Evolutionary conservation across 2,797 vertebrate species (phyloP).

Genomic region (Paedocypris micromegethes): DNA sequence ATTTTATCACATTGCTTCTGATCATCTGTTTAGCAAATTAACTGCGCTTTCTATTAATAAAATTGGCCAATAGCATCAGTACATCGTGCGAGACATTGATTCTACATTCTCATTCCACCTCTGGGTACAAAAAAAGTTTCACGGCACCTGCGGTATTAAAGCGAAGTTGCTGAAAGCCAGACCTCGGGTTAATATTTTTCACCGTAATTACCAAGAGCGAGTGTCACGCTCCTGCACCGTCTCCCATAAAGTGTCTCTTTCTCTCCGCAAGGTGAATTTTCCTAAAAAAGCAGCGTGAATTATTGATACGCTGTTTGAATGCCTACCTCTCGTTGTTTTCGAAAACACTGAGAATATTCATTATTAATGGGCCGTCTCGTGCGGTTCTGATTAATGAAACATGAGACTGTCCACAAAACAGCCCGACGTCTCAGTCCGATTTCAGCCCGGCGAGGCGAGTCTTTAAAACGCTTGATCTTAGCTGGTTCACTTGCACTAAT

Average conservation of each 20-base stretch:
- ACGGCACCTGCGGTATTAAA: constrained; percentile 10
- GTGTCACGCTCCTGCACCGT: background rate
- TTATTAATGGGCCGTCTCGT: constrained; percentile 40
- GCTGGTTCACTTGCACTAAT: background rate
- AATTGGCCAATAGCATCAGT: too few relatives aligned
- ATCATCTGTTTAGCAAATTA: too few relatives aligned
- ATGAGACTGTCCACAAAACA: constrained; percentile 46
- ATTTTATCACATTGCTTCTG: too few relatives aligned
- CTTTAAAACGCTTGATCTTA: constrained; percentile 9
- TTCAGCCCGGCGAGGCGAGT: constrained; percentile 20
- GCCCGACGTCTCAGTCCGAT: background rate
- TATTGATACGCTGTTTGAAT: constrained; percentile 50
- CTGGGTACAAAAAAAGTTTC: constrained; percentile 16
- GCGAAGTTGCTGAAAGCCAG: constrained; percentile 22
- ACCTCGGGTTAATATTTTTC: constrained; percentile 20
- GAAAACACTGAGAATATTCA: constrained; percentile 45
- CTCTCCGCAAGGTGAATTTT: constrained; percentile 19
- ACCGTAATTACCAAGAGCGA: constrained; percentile 27
- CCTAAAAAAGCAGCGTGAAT: constrained; percentile 45
- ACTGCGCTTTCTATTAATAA: too few relatives aligned
- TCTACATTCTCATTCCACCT: too few relatives aligned
- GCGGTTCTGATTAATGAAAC: constrained; percentile 48
- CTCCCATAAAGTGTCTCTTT: background rate
- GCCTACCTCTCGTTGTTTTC: constrained; percentile 46
- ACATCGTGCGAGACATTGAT: too few relatives aligned